Percentiles rank a stretch among this genome's conserved stretches.
phyloP scores from a whole-genome alignment of 2,888 invertebrate genomes.

The Perithous albicinctus region DNA sequence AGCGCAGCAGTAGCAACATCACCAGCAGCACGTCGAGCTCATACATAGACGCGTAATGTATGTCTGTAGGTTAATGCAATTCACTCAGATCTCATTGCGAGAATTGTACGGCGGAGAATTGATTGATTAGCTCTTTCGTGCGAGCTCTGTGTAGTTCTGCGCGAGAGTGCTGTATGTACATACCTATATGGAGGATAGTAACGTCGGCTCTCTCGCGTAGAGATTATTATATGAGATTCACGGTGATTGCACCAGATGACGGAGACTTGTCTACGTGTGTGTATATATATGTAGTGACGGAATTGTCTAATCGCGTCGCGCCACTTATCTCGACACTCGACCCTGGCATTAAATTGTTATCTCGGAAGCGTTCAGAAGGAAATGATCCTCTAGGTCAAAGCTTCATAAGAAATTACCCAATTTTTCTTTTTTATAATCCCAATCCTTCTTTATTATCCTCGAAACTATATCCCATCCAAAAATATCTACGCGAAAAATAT shows the following conservation, averaged over 20 bases:
- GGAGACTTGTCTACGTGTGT: conserved; percentile 24
- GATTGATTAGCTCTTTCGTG: conserved; percentile 83
- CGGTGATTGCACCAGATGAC: conserved; percentile 60
- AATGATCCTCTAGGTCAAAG: conserved; percentile 48
- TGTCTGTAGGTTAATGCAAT: conserved; percentile 85
- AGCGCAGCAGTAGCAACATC: conserved; percentile 51
- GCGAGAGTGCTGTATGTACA: conserved; percentile 23
- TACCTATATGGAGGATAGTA: conserved; percentile 16
- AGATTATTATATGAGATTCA: conserved; percentile 61
- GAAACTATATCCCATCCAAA: no score
- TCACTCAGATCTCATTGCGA: conserved; percentile 83
- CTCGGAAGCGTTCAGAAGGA: conserved; percentile 60
- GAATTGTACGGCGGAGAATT: conserved; percentile 82
- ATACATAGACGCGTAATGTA: conserved; percentile 80
- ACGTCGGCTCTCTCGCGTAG: conserved; percentile 39
- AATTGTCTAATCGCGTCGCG: conserved; percentile 67
- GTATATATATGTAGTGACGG: conserved; percentile 36
- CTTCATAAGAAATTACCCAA: conserved; percentile 21
- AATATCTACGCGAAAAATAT: no score
- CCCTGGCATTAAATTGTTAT: conserved; percentile 66
- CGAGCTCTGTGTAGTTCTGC: conserved; percentile 58
- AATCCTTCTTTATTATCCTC: neutral
- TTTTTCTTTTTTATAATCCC: neutral
- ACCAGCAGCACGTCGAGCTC: conserved; percentile 69
- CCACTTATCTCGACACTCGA: conserved; percentile 59